Evolutionary conservation across 2,888 invertebrate species (phyloP).

Genomic region (Crematogaster levior): DNA sequence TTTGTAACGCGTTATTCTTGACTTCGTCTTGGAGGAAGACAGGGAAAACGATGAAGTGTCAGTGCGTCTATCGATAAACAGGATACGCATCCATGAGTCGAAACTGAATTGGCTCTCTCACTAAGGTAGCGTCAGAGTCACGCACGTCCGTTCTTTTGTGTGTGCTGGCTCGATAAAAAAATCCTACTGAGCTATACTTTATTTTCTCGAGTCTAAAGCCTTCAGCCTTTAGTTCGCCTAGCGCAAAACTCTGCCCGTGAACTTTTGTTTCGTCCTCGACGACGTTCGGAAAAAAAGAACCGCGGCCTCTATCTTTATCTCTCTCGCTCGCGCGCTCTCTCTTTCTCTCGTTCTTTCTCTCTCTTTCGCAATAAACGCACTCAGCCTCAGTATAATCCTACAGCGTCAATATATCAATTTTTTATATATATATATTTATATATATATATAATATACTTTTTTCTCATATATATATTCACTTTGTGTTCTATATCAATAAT

Average conservation of each 20-base stretch:
- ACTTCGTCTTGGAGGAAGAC: neutral
- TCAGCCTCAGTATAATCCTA: slow-evolving; percentile 80
- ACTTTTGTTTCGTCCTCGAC: slow-evolving; percentile 70
- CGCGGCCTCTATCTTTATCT: slow-evolving; percentile 51
- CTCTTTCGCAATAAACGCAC: slow-evolving; percentile 73
- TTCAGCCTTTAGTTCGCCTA: slow-evolving; percentile 62
- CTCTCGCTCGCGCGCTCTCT: neutral
- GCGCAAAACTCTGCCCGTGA: slow-evolving; percentile 65
- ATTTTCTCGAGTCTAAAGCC: slow-evolving; percentile 67
- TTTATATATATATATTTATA: slow-evolving; percentile 74
- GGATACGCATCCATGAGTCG: slow-evolving; percentile 19
- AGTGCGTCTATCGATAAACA: slow-evolving; percentile 27
- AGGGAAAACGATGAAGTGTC: neutral
- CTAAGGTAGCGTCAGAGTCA: slow-evolving; percentile 65
- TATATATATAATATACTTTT: slow-evolving; percentile 73
- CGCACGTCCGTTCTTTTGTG: slow-evolving; percentile 65
- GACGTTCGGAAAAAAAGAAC: slow-evolving; percentile 70
- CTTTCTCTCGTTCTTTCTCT: neutral
- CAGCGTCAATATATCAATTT: slow-evolving; percentile 81
- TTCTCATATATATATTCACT: slow-evolving; percentile 81
- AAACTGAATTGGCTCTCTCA: slow-evolving; percentile 31
- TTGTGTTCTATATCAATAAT: slow-evolving; percentile 83
- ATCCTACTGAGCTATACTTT: slow-evolving; percentile 72
- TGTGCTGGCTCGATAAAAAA: slow-evolving; percentile 71
- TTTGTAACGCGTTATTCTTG: neutral